These are phyloP conservation scores for Cephalopachus bancanus DNA, from an alignment of 2,797 vertebrate species.

Conservation along the genomic window DNA sequence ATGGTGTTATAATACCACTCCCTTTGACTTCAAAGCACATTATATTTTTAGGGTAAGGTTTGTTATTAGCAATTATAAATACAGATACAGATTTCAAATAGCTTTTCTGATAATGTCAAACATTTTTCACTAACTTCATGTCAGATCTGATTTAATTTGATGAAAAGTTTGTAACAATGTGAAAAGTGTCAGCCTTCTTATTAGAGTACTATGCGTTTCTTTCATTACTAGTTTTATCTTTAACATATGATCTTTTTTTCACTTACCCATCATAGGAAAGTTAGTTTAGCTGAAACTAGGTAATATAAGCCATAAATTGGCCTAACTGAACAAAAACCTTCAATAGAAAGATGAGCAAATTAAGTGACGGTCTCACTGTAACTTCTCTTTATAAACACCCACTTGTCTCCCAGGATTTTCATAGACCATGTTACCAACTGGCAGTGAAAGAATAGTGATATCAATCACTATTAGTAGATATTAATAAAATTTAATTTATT, in stretches of 20 bases:
- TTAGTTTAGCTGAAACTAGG: not conserved
- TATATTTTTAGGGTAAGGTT: not conserved
- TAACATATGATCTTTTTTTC: not conserved
- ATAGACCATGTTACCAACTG: not conserved
- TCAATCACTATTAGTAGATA: slow-evolving; percentile 1
- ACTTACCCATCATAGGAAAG: not conserved
- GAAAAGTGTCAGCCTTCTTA: not conserved
- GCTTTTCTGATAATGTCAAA: not conserved
- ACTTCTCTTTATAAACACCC: not conserved
- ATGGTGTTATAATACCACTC: not conserved
- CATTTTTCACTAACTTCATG: not conserved
- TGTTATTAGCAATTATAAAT: not conserved
- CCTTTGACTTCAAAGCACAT: not conserved
- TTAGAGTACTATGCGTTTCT: not conserved
- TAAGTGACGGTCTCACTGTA: not conserved
- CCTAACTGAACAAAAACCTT: not conserved
- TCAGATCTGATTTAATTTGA: not conserved
- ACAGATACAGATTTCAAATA: not conserved
- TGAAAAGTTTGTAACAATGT: not conserved
- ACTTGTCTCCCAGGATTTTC: not conserved
- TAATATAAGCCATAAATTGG: not conserved
- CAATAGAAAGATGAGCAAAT: not conserved
- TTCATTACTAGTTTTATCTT: slow-evolving; percentile 10
- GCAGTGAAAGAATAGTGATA: not conserved
- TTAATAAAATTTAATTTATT: not conserved